These are phyloP conservation scores for Xenotilapia leptura DNA, from an alignment of 2,113 vertebrate genomes.

Conservation along the genomic window DNA sequence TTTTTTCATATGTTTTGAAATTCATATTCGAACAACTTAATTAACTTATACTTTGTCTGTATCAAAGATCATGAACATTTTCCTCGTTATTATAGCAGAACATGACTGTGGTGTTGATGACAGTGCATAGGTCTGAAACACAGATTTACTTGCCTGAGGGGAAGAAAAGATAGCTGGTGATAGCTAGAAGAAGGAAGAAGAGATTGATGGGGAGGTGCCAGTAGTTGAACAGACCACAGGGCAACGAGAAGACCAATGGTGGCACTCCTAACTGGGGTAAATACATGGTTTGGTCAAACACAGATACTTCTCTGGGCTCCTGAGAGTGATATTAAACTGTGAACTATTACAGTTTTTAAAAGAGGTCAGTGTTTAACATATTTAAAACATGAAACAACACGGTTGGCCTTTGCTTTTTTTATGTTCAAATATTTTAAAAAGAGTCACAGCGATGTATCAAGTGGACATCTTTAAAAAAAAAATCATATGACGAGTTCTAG, in stretches of 20 bases:
- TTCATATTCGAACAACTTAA: not conserved
- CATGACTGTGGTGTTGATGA: not conserved
- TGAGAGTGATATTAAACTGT: conserved; percentile 32
- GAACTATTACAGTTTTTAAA: conserved; percentile 44
- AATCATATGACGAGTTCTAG: not conserved
- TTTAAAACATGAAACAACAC: not conserved
- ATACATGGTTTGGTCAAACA: conserved; percentile 8
- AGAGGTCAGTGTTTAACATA: not conserved
- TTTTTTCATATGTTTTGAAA: not conserved
- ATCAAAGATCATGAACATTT: not conserved
- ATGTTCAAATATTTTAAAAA: not conserved
- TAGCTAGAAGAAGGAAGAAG: not conserved
- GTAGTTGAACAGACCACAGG: not conserved
- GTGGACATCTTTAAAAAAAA: not conserved
- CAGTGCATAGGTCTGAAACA: not conserved
- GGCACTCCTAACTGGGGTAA: not conserved
- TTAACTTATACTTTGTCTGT: not conserved
- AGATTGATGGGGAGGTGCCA: not conserved
- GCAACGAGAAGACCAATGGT: conserved; percentile 2
- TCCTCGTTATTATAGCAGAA: not conserved
- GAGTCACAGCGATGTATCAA: not conserved
- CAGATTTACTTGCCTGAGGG: not conserved
- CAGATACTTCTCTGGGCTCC: not conserved
- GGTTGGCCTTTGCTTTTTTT: not conserved
- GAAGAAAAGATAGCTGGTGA: not conserved